Evolutionary conservation across 2,113 vertebrate species (phyloP).

Genomic region (Sphaerodactylus townsendi): DNA sequence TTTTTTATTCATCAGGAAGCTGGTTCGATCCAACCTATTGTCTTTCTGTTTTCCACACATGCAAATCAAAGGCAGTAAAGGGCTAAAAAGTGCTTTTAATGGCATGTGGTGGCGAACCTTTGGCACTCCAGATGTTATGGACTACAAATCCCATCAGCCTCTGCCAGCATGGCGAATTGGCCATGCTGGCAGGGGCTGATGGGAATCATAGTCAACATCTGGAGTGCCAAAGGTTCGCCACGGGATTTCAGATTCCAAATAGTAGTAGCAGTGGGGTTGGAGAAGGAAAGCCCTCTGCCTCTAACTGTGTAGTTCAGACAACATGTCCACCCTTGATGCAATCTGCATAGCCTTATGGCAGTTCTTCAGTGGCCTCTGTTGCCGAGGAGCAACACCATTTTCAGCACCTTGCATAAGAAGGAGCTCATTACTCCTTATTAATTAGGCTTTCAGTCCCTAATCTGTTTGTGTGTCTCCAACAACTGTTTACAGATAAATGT

Average conservation of each 20-base stretch:
- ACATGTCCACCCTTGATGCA: background rate
- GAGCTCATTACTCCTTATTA: conserved; percentile 74
- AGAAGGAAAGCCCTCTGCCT: background rate
- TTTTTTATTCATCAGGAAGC: too few relatives aligned
- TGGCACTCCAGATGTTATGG: too few relatives aligned
- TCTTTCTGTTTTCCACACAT: too few relatives aligned
- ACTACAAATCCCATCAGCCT: too few relatives aligned
- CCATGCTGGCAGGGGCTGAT: too few relatives aligned
- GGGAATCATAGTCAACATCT: too few relatives aligned
- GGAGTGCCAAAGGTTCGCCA: too few relatives aligned
- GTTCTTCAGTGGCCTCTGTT: conserved; percentile 22
- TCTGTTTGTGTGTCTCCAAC: conserved; percentile 68
- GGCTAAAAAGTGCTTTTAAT: too few relatives aligned
- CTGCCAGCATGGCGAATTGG: too few relatives aligned
- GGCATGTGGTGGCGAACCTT: too few relatives aligned
- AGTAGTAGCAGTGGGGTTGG: background rate
- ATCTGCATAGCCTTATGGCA: conserved; percentile 24
- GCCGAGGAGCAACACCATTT: conserved; percentile 45
- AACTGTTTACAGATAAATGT: conserved; percentile 74
- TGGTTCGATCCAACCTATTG: too few relatives aligned
- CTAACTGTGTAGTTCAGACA: background rate
- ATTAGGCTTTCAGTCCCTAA: conserved; percentile 73
- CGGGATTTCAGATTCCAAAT: background rate
- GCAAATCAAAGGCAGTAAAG: too few relatives aligned
- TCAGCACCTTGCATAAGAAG: conserved; percentile 47